Conservation (phyloP, 1,140 invertebrate genomes). For the Aphaenogaster floridana region DNA sequence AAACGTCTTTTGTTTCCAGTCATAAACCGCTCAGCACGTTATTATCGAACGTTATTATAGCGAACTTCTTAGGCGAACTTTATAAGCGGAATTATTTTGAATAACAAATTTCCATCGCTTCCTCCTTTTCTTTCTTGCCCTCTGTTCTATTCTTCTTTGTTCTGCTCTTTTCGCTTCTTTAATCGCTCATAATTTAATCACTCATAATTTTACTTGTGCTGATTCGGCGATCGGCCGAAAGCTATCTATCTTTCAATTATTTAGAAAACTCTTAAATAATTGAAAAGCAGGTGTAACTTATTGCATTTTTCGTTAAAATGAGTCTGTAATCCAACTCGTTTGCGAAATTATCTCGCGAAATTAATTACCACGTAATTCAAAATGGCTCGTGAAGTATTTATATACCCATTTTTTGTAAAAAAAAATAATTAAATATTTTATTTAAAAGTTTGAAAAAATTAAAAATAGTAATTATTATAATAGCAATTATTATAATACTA, state of each 20-base stretch:
- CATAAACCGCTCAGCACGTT: neutral
- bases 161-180: slow-evolving; percentile 13
- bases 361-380: neutral
- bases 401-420: neutral
- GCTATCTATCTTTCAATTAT: slow-evolving; percentile 17
- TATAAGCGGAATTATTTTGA: slow-evolving; percentile 68
- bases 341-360: neutral
- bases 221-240: slow-evolving; percentile 39
- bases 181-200: slow-evolving; percentile 35
- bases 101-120: slow-evolving; percentile 69
- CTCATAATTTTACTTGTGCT: slow-evolving; percentile 66
- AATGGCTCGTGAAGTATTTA: neutral
- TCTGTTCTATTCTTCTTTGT: slow-evolving; percentile 14
- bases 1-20: slow-evolving; percentile 38
- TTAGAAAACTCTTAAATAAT: slow-evolving; percentile 10
- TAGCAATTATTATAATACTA: no score
- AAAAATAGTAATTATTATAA: neutral
- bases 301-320: neutral
- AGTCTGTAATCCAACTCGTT: neutral
- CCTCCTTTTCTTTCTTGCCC: neutral
- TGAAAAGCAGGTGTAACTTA: neutral
- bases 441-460: neutral
- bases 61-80: slow-evolving; percentile 61
- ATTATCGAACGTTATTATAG: slow-evolving; percentile 60
- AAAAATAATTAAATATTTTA: neutral